These are phyloP conservation scores for Mycteria americana DNA, from an alignment of 2,797 vertebrate species.

Conservation along the genomic window DNA sequence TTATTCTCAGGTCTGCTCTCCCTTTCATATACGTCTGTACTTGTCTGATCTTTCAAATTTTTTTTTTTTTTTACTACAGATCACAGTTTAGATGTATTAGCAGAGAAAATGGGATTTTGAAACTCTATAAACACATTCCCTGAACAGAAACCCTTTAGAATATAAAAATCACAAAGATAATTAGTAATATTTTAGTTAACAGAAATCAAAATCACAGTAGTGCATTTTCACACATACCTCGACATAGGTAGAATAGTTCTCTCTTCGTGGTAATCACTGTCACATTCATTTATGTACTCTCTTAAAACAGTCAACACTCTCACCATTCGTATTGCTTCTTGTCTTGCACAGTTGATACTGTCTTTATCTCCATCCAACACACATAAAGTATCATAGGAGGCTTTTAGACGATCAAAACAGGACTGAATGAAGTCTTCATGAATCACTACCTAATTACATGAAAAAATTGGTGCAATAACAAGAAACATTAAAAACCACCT, in stretches of 20 bases:
- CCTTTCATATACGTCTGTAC: neutral
- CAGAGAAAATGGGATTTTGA: neutral
- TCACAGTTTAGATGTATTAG: neutral
- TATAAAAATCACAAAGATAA: neutral
- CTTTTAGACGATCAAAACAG: constrained; percentile 98
- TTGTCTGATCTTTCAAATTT: neutral
- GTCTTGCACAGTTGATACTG: constrained; percentile 97
- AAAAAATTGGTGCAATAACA: neutral
- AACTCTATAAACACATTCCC: neutral
- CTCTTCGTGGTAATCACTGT: constrained; percentile 99
- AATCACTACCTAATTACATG: constrained; percentile 89
- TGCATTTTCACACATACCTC: constrained; percentile 80
- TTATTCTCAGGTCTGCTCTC: neutral
- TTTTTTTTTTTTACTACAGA: neutral
- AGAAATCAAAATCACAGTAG: neutral
- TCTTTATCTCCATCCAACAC: constrained; percentile 99
- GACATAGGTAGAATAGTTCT: constrained; percentile 99
- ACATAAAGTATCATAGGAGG: constrained; percentile 96
- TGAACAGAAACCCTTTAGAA: neutral
- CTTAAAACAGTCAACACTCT: constrained; percentile 95
- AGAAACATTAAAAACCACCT: neutral
- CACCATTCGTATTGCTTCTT: constrained; percentile 98
- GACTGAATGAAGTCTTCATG: constrained; percentile 99
- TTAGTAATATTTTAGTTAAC: neutral
- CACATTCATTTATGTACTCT: constrained; percentile 98